Base-by-base conservation (phyloP, 2,797 vertebrate species). In the Chaenodraco wilsoni region DNA sequence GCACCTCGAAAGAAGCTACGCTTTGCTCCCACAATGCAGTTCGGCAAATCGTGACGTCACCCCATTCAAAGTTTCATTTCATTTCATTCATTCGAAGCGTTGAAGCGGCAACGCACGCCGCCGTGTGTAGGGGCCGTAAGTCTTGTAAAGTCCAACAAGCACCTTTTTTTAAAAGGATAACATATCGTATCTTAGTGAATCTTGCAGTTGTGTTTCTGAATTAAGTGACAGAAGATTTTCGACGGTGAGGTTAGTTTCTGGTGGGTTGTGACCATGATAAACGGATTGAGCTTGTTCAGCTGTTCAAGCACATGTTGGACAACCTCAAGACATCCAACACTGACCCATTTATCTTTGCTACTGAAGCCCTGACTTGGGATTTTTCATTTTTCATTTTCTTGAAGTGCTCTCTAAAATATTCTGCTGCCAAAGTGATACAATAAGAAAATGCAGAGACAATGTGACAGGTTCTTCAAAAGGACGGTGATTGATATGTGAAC, bases 201-300 rank as follows among this genome's bases (percentile, higher is more conserved):
- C 33, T 6, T 37, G 33, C 27, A 9, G 33, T 37, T 9, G 46
- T 17, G 9, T 54, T 60, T 55, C 46, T 23, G 63, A 65, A 31
- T 49, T 57, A 61, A 44, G 31, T n/a, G 74, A 61, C 21, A 65
- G 62, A 56, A 50, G 54, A 58, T 40, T 67, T 31, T 10, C 40
- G 46, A 63, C n/a, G 37, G 60, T n/a, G 65, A 72, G 51, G 73
- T 55, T 56, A 69, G 56, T 44, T 37, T 6, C 51, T 45, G 2
- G 19, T 41, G 14, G 55, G 60, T 7, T 2, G 37, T 23, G 9
- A 33, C 59, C 23, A 3, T 58, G 33, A 65, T 58, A 58, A 81
- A 75, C 4, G 10, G 43, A 67, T 48, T 50, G 67, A 78, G 64
- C 59, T 40, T 55, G 23, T 52, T 74, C 65, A 66, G 69, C 72